A percentile compares a stretch with the other conserved stretches of the same genome.
phyloP scores from a whole-genome alignment of 1,140 invertebrate genomes.

The Halesus radiatus region DNA sequence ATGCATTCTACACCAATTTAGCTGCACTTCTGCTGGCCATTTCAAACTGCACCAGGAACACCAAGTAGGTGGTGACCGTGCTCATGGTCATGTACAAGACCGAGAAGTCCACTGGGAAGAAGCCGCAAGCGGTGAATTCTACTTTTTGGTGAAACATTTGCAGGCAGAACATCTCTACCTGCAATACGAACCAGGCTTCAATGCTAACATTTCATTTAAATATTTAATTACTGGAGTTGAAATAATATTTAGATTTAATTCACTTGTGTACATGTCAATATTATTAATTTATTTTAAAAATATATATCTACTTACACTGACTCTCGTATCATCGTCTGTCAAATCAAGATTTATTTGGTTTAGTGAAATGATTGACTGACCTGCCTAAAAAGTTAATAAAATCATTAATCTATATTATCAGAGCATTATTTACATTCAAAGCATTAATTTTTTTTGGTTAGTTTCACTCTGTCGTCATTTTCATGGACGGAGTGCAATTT shows the following conservation, averaged over 20 bases:
- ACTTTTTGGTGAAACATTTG: slow-evolving; percentile 61
- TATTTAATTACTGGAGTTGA: too few species aligned
- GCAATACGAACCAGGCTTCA: too few species aligned
- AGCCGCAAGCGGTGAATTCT: slow-evolving; percentile 61
- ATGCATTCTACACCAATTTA: too few species aligned
- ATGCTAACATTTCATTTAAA: too few species aligned
- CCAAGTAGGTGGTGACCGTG: slow-evolving; percentile 58
- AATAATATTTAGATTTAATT: too few species aligned
- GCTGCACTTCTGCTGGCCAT: slow-evolving; percentile 29
- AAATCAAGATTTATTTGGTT: slow-evolving; percentile 40
- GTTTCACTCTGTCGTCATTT: too few species aligned
- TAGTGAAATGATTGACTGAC: slow-evolving; percentile 19
- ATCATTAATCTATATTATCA: too few species aligned
- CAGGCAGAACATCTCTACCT: slow-evolving; percentile 61
- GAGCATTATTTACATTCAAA: too few species aligned
- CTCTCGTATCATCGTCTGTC: slow-evolving; percentile 42
- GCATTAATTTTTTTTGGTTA: too few species aligned
- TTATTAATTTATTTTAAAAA: too few species aligned
- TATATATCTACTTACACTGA: slow-evolving; percentile 48
- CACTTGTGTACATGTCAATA: too few species aligned
- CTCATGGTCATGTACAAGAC: slow-evolving; percentile 59
- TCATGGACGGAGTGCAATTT: too few species aligned
- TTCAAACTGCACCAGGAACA: slow-evolving; percentile 59
- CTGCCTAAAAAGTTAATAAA: slow-evolving; percentile 20
- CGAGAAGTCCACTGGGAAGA: slow-evolving; percentile 60